Evolutionary conservation across 1,140 invertebrate genomes (phyloP).

Genomic region (Arctopsyche grandis): DNA sequence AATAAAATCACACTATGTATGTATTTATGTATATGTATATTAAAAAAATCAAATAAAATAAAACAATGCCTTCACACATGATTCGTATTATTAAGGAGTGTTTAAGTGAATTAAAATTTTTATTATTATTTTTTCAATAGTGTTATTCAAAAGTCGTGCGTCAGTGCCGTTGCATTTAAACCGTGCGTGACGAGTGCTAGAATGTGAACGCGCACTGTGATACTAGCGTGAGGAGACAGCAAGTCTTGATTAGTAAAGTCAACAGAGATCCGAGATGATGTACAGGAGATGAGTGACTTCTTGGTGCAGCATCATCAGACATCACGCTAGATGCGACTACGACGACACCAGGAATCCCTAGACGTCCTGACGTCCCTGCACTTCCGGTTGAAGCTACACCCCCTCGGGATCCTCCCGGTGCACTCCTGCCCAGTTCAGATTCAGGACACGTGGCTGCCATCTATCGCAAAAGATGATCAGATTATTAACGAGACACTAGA

Average conservation of each 20-base stretch:
- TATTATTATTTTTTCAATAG: no score
- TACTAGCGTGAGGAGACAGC: background rate
- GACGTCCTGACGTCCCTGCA: conserved; percentile 56
- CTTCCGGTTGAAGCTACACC: conserved; percentile 59
- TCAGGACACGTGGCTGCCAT: conserved; percentile 55
- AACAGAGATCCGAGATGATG: no score
- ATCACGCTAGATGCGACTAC: conserved; percentile 71
- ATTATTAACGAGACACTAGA: conserved; percentile 1
- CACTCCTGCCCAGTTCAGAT: conserved; percentile 58
- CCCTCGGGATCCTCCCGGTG: conserved; percentile 61
- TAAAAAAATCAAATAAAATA: no score
- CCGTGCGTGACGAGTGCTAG: background rate
- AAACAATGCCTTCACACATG: no score
- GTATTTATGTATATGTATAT: no score
- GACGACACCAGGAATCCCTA: conserved; percentile 59
- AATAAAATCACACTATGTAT: no score
- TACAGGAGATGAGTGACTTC: conserved; percentile 53
- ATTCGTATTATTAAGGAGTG: background rate
- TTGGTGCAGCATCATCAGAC: conserved; percentile 67
- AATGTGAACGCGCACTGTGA: background rate
- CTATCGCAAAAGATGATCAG: conserved; percentile 38
- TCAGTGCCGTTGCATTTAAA: no score
- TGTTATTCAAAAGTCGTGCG: no score
- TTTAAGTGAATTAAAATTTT: background rate
- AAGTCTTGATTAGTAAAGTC: background rate